Evolutionary conservation across 2,888 invertebrate genomes (phyloP), one percentile per base, ranked within the genome.

Genomic region (Drosophila vallismaia): DNA sequence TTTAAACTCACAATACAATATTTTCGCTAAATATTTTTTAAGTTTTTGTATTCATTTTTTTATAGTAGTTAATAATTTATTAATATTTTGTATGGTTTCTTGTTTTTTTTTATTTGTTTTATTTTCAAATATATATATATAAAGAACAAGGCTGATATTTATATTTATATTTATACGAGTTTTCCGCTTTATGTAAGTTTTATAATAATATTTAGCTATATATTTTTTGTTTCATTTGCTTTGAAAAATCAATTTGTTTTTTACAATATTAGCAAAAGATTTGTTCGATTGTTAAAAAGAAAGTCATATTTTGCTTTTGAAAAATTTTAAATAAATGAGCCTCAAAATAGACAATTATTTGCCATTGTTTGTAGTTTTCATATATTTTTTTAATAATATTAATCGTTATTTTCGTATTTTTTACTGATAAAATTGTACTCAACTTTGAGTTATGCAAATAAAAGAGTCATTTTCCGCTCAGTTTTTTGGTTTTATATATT

Each of bases 1-100:
- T 88, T 87, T 88, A 89, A 90, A 90, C 88, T 88, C 89, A 90
- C 90, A 90, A 89, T 90, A 90, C 89, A 89, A 89, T 89, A 90
- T 90, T 89, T 90, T 87, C 72, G 86, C 90, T 90, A 90, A 89
- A 89, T 90, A 88, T 89, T 90, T 87, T 71, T 81, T 86, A 78
- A 75, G 73, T 71, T 74, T 86, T 75, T 67, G 75, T 75, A 79
- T 73, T 76, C 74, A 70, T 44, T 81, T 74, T 74, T 60, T 79
- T 76, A 71, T 83, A 88, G 86, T 85, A 75, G 79, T 87, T 79
- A 77, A 77, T 79, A 81, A 83, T 80, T 78, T 80, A 74, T 86
- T 75, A 77, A 81, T 79, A 78, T 84, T 75, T 80, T 76, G 74
- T 80, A 80, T 84, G 80, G 28, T 66, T 59, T 73, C 42, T 59